These are phyloP conservation scores for Achroia grisella DNA, from an alignment of 1,140 invertebrate species.

Conservation along the genomic window DNA sequence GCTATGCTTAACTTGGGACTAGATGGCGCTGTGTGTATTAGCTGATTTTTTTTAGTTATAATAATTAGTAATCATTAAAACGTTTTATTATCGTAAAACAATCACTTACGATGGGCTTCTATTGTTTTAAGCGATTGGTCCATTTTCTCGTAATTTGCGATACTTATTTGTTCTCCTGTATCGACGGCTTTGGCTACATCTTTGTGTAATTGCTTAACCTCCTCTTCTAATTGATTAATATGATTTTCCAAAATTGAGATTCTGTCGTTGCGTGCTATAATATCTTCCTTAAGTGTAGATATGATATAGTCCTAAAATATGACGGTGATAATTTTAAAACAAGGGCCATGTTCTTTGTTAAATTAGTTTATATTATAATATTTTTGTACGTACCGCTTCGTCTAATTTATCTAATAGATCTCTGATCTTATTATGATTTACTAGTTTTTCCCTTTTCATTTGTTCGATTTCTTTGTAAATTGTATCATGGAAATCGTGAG, in stretches of 20 bases:
- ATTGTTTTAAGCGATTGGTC: constrained; percentile 40
- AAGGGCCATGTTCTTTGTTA: no score
- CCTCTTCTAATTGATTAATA: constrained; percentile 50
- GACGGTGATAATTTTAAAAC: background rate
- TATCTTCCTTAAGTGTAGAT: constrained; percentile 33
- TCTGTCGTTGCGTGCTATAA: constrained; percentile 39
- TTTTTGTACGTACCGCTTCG: constrained; percentile 30
- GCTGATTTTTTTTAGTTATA: no score
- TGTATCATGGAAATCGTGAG: constrained; percentile 9
- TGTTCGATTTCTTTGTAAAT: constrained; percentile 41
- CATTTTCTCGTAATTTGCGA: constrained; percentile 38
- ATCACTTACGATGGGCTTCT: constrained; percentile 53
- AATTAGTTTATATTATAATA: background rate
- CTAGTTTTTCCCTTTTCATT: constrained; percentile 42
- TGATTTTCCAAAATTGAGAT: constrained; percentile 56
- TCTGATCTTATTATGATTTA: constrained; percentile 32
- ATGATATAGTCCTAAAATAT: constrained; percentile 42
- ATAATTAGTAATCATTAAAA: no score
- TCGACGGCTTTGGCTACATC: constrained; percentile 34
- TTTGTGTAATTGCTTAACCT: constrained; percentile 38
- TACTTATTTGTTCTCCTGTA: constrained; percentile 42
- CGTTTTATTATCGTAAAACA: no score
- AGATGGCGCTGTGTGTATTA: no score
- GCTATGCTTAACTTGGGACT: no score
- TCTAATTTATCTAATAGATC: constrained; percentile 42